These are phyloP conservation scores for Craseonycteris thonglongyai DNA, from an alignment of 2,113 vertebrate species.

Conservation along the genomic window DNA sequence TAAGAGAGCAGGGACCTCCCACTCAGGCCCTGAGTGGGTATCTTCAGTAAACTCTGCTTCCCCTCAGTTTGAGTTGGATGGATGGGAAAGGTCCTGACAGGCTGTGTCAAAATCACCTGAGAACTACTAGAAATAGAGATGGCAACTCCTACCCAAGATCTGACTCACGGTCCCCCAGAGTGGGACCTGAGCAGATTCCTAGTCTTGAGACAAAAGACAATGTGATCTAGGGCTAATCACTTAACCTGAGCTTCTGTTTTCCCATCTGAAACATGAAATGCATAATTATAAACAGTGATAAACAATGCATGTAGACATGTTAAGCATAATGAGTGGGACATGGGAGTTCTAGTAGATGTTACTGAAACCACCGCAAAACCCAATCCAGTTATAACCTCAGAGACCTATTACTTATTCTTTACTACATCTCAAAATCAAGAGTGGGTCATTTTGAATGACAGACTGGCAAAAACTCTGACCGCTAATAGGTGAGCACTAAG, in stretches of 20 bases:
- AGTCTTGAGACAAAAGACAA: not conserved
- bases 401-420: not conserved
- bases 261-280: not conserved
- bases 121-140: not conserved
- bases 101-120: not conserved
- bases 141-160: not conserved
- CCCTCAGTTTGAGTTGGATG: not conserved
- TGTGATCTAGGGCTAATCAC: not conserved
- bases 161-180: not conserved
- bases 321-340: not conserved
- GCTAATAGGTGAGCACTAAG: not conserved
- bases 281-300: not conserved
- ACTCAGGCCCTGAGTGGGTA: not conserved
- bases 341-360: not conserved
- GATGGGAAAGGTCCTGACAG: not conserved
- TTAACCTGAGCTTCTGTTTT: not conserved
- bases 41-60: not conserved
- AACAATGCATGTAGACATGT: too few species aligned
- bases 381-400: not conserved
- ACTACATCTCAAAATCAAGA: not conserved
- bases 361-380: not conserved
- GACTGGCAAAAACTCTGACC: not conserved
- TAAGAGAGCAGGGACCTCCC: not conserved
- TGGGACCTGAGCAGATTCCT: not conserved
- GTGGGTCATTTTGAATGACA: not conserved